These are phyloP conservation scores for Protobothrops flavoviridis DNA, from an alignment of 2,113 vertebrate species.

Conservation along the genomic window DNA sequence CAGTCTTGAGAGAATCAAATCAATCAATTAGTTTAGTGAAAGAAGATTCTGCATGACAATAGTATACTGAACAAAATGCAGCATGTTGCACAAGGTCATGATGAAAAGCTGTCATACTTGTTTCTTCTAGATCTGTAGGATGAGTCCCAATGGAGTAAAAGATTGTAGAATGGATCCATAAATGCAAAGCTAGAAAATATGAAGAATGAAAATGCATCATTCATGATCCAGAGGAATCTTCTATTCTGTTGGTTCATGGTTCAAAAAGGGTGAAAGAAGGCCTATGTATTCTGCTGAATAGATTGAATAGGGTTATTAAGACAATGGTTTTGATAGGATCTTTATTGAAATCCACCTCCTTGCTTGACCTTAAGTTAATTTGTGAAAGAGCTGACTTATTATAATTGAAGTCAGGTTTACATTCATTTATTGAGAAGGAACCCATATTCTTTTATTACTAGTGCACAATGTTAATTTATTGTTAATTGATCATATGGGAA, in stretches of 20 bases:
- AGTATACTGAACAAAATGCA: background rate
- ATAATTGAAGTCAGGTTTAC: background rate
- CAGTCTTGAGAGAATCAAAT: background rate
- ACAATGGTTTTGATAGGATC: background rate
- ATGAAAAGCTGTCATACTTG: background rate
- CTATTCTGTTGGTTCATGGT: background rate
- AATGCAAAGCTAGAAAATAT: background rate
- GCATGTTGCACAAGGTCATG: background rate
- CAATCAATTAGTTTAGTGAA: background rate
- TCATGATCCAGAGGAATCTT: background rate
- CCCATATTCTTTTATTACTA: background rate
- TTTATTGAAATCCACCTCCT: background rate
- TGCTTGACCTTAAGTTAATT: background rate
- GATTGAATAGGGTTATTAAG: background rate
- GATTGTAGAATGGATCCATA: background rate
- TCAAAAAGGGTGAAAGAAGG: background rate
- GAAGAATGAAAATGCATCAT: background rate
- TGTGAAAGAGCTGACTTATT: background rate
- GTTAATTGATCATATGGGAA: background rate
- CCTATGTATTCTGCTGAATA: background rate
- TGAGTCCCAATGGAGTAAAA: background rate
- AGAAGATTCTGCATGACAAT: background rate
- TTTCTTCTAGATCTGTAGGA: background rate
- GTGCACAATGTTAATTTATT: background rate
- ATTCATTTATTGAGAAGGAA: background rate